phyloP scores from a whole-genome alignment of 92 coral and sea anemone species.

The Phenganax marumi region DNA sequence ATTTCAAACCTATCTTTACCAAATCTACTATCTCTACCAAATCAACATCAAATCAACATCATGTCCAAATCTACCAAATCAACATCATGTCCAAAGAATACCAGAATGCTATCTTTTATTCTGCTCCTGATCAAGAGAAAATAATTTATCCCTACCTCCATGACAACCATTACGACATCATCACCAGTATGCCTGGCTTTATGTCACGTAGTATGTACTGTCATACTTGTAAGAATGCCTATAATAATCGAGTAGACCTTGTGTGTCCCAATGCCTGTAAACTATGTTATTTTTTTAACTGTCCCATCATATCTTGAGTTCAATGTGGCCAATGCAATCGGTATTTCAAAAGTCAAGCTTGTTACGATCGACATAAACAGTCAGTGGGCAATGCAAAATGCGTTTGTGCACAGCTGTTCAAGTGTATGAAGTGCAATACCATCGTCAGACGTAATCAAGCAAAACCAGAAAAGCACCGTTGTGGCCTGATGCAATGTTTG shows the following conservation, averaged over 20 bases:
- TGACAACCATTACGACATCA: neutral
- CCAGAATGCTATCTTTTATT: no score
- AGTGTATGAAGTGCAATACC: conserved; percentile 2
- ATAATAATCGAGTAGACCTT: no score
- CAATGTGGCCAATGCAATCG: conserved; percentile 13
- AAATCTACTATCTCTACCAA: no score
- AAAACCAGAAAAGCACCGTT: no score
- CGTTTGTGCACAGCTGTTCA: conserved; percentile 8
- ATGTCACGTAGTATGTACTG: no score
- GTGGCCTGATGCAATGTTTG: no score
- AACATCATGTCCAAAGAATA: no score
- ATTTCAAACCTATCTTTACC: neutral
- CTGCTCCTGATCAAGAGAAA: no score
- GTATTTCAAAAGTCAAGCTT: conserved; percentile 27
- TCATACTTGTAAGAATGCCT: neutral
- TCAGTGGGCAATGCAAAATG: conserved; percentile 6
- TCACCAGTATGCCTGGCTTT: neutral
- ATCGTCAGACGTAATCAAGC: conserved; percentile 10
- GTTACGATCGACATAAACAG: conserved; percentile 24
- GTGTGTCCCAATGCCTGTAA: conserved; percentile 15
- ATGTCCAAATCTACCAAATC: no score
- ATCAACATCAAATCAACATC: no score
- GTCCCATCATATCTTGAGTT: conserved; percentile 23
- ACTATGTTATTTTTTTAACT: conserved; percentile 9
- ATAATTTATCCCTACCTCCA: no score